phyloP scores from a whole-genome alignment of 1,140 invertebrate species.

The Trachelipus rathkii region DNA sequence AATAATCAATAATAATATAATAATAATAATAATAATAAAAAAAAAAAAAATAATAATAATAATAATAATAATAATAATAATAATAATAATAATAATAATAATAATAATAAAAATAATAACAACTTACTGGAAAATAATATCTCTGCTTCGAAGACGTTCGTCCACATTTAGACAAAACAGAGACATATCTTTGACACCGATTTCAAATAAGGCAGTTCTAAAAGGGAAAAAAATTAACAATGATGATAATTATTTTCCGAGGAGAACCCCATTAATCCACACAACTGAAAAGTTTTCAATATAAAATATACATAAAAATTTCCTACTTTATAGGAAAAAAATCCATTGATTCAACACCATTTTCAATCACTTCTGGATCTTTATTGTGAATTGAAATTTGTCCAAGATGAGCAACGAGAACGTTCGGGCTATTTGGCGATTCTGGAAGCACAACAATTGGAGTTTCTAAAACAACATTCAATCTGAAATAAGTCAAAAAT shows the following conservation, averaged over 20 bases:
- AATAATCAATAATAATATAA: too few species aligned
- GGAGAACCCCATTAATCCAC: not conserved
- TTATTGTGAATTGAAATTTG: constrained; percentile 65
- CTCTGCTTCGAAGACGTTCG: constrained; percentile 46
- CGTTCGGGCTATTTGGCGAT: constrained; percentile 68
- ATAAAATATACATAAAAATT: not conserved
- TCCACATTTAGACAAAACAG: constrained; percentile 70
- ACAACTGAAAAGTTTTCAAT: not conserved
- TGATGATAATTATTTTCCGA: not conserved
- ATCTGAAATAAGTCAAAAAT: constrained; percentile 48
- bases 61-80: constrained; percentile 22
- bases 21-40: too few species aligned
- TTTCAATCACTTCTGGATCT: constrained; percentile 41
- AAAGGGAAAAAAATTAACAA: constrained; percentile 4
- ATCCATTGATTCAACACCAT: not conserved
- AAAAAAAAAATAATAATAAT: constrained; percentile 13
- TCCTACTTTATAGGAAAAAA: not conserved
- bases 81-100: constrained; percentile 21
- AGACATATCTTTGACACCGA: constrained; percentile 81
- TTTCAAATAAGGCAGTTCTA: constrained; percentile 47
- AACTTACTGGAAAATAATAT: constrained; percentile 39
- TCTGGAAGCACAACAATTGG: constrained; percentile 84
- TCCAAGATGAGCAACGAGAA: constrained; percentile 88
- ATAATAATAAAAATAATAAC: not conserved
- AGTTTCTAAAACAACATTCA: constrained; percentile 74